These are phyloP conservation scores for Agriotes lineatus DNA, from an alignment of 2,888 invertebrate species.

Conservation along the genomic window DNA sequence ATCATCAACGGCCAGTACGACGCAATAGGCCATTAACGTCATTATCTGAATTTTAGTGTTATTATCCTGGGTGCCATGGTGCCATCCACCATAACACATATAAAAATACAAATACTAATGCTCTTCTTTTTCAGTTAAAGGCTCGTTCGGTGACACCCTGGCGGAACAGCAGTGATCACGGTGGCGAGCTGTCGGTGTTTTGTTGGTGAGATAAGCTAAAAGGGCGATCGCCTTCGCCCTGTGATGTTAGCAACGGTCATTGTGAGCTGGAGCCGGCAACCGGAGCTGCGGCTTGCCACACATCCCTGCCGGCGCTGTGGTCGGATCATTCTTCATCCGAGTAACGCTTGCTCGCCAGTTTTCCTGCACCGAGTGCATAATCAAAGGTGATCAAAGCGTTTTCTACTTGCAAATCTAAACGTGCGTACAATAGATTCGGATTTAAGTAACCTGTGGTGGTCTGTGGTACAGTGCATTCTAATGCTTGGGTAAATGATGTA, in stretches of 20 bases:
- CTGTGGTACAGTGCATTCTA: conserved; percentile 43
- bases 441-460: conserved; percentile 36
- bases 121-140: conserved; percentile 72
- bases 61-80: too few species aligned
- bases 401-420: conserved; percentile 22
- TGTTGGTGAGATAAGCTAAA: conserved; percentile 77
- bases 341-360: conserved; percentile 36
- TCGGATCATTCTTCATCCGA: conserved; percentile 44
- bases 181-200: conserved; percentile 83
- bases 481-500: conserved; percentile 41
- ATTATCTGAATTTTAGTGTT: too few species aligned
- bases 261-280: conserved; percentile 41
- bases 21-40: too few species aligned
- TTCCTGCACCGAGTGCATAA: conserved; percentile 40
- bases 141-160: conserved; percentile 82
- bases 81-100: too few species aligned
- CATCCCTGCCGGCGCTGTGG: conserved; percentile 47
- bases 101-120: too few species aligned
- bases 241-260: conserved; percentile 43
- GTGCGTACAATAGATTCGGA: conserved; percentile 6
- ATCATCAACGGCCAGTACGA: too few species aligned
- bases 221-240: conserved; percentile 61
- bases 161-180: conserved; percentile 78
- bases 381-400: conserved; percentile 36
- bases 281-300: conserved; percentile 41